Conservation (phyloP, 2,888 invertebrate species). For the Trachelus tabidus region DNA sequence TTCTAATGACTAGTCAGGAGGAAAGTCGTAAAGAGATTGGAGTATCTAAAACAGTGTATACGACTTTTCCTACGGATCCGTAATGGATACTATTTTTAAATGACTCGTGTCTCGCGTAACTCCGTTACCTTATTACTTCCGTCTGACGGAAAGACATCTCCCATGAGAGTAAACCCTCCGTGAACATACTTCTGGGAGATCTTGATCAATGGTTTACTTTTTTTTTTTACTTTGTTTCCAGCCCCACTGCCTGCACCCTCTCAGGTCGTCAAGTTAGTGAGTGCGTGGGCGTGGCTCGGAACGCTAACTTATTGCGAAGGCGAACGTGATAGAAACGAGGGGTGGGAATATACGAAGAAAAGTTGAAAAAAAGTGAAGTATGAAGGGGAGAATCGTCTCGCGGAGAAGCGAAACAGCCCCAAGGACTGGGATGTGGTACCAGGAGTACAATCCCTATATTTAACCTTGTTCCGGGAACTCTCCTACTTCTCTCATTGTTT, state of each 20-base stretch:
- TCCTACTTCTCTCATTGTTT: slow-evolving; percentile 1
- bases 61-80: background rate
- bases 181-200: background rate
- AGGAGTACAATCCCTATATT: background rate
- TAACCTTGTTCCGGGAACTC: background rate
- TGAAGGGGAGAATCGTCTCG: background rate
- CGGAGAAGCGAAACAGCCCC: background rate
- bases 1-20: background rate
- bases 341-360: background rate
- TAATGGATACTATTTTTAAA: background rate
- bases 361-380: background rate
- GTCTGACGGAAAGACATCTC: background rate
- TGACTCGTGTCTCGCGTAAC: background rate
- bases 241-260: background rate
- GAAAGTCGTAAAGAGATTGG: background rate
- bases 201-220: background rate
- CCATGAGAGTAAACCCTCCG: background rate
- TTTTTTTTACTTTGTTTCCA: background rate
- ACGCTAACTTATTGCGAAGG: background rate
- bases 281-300: background rate
- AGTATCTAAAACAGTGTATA: background rate
- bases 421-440: background rate
- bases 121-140: background rate
- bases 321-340: background rate
- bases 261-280: background rate